Conservation (phyloP, 2,797 vertebrate species). For the Synaphobranchus kaupii region DNA sequence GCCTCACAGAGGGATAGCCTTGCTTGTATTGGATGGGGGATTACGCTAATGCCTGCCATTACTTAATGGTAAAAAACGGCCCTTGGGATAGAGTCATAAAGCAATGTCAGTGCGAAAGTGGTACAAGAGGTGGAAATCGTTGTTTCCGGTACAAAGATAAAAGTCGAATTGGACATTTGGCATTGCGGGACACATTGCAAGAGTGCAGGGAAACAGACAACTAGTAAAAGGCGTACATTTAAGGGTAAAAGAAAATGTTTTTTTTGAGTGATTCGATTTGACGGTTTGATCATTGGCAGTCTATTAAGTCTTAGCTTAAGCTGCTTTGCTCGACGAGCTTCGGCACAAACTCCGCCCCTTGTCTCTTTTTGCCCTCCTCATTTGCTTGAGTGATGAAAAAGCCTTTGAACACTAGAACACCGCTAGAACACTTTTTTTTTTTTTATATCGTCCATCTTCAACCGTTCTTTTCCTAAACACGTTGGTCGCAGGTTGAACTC, state of each 20-base stretch:
- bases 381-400: constrained; percentile 26
- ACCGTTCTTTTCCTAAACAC: background rate
- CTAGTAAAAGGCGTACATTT: background rate
- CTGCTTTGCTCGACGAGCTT: background rate
- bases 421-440: background rate
- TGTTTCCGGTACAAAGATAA: background rate
- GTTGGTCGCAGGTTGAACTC: background rate
- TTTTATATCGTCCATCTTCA: background rate
- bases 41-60: background rate
- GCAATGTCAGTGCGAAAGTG: background rate
- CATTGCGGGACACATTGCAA: background rate
- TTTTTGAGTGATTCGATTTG: background rate
- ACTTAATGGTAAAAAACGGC: background rate
- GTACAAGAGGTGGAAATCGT: background rate
- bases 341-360: background rate
- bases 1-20: background rate
- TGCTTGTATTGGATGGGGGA: background rate
- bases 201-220: background rate
- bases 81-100: background rate
- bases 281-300: background rate
- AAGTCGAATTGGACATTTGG: background rate
- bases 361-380: constrained; percentile 1
- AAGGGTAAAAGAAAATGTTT: background rate
- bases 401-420: constrained; percentile 47
- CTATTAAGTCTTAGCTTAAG: background rate